phyloP scores from a whole-genome alignment of 2,888 invertebrate species.

The Clistopyga incitator region DNA sequence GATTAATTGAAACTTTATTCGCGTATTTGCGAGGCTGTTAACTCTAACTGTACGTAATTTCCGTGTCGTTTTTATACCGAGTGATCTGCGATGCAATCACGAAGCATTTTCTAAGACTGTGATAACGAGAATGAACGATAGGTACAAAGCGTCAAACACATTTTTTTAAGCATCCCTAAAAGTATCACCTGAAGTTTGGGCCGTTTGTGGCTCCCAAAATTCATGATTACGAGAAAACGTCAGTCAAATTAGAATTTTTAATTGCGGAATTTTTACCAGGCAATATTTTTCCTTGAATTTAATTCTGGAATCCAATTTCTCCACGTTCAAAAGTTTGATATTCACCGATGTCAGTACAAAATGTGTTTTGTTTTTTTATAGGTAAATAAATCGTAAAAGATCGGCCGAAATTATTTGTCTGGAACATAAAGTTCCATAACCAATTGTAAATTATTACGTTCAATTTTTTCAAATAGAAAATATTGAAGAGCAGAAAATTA shows the following conservation, averaged over 20 bases:
- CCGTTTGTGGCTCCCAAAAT: not conserved
- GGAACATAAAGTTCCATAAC: too few relatives aligned
- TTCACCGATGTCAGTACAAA: too few relatives aligned
- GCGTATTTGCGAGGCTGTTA: conserved; percentile 42
- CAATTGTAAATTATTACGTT: too few relatives aligned
- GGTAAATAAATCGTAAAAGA: too few relatives aligned
- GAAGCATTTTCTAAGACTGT: conserved; percentile 77
- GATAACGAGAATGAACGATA: conserved; percentile 73
- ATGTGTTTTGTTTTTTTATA: too few relatives aligned
- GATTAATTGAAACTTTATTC: conserved; percentile 54
- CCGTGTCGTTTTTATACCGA: conserved; percentile 70
- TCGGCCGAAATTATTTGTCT: too few relatives aligned
- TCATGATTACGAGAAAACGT: not conserved
- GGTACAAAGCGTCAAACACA: conserved; percentile 58
- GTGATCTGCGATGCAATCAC: conserved; percentile 69
- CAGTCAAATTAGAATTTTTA: not conserved
- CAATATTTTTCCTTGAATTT: not conserved
- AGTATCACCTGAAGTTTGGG: conserved; percentile 31
- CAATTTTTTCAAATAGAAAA: too few relatives aligned
- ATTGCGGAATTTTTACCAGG: not conserved
- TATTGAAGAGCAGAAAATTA: too few relatives aligned
- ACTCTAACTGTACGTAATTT: conserved; percentile 40
- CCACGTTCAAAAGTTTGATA: not conserved
- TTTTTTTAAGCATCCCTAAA: conserved; percentile 50
- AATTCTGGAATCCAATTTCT: not conserved